Conservation (phyloP, 2,113 vertebrate species). For the Dipodomys ordii region DNA sequence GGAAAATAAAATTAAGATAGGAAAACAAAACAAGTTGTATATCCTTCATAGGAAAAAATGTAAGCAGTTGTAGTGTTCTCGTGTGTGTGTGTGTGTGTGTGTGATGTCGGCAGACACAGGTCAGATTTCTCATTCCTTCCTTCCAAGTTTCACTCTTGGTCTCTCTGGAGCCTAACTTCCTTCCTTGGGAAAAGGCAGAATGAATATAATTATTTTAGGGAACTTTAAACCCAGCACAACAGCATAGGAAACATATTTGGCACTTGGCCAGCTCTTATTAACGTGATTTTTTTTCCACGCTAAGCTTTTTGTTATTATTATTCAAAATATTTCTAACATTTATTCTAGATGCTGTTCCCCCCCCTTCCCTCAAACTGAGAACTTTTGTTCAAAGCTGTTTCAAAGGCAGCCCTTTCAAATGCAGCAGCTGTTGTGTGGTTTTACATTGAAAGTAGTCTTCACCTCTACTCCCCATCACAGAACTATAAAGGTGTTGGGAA, state of each 20-base stretch:
- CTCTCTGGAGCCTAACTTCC: constrained; percentile 10
- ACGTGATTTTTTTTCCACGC: neutral
- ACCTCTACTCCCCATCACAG: neutral
- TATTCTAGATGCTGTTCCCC: neutral
- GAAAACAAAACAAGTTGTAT: constrained; percentile 35
- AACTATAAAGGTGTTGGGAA: neutral
- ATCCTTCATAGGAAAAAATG: neutral
- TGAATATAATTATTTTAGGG: neutral
- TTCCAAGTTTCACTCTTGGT: neutral
- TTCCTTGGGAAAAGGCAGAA: constrained; percentile 35
- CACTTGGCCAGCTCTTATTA: neutral
- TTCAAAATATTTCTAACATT: constrained; percentile 17
- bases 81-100: too few species aligned
- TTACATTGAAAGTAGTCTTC: neutral
- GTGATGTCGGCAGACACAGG: accelerated
- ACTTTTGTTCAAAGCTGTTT: neutral
- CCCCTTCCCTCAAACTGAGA: neutral
- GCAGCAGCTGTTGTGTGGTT: neutral
- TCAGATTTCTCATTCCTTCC: neutral
- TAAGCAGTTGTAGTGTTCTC: neutral
- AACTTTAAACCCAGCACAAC: neutral
- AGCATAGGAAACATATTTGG: neutral
- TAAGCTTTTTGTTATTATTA: constrained; percentile 6
- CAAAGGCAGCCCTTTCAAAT: neutral
- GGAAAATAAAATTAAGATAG: constrained; percentile 22